Evolutionary conservation across 1,140 invertebrate genomes (phyloP).

Genomic region (Drosophila aff.): DNA sequence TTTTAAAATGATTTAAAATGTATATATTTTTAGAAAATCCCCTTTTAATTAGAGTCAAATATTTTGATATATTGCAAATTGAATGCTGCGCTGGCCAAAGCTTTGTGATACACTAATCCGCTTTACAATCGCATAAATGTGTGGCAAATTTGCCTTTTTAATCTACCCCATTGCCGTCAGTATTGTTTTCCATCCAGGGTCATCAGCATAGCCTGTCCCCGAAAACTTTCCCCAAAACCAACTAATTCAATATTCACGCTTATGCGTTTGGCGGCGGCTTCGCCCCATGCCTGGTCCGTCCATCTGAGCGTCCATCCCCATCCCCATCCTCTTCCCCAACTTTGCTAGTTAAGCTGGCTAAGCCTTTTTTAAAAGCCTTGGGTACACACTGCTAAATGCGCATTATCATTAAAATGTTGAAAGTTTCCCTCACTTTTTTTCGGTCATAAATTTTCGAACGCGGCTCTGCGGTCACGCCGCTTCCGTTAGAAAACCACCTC

Average conservation of each 20-base stretch:
- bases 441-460: slow-evolving; percentile 73
- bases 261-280: slow-evolving; percentile 52
- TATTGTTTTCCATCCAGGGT: slow-evolving; percentile 39
- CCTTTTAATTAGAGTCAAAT: slow-evolving; percentile 20
- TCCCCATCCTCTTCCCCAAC: slow-evolving; percentile 30
- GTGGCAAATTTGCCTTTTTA: slow-evolving; percentile 16
- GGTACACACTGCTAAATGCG: slow-evolving; percentile 82
- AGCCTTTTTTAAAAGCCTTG: slow-evolving; percentile 82
- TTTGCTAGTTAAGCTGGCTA: slow-evolving; percentile 82
- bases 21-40: slow-evolving; percentile 18
- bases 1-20: not conserved
- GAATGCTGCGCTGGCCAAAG: not conserved
- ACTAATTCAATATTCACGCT: slow-evolving; percentile 79
- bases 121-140: slow-evolving; percentile 29
- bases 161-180: not conserved
- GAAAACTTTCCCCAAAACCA: slow-evolving; percentile 33
- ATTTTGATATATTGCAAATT: slow-evolving; percentile 14
- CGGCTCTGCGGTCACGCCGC: slow-evolving; percentile 43
- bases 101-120: slow-evolving; percentile 30
- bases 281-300: not conserved
- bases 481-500: slow-evolving; percentile 55
- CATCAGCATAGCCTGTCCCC: slow-evolving; percentile 32
- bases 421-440: slow-evolving; percentile 65
- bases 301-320: slow-evolving; percentile 1
- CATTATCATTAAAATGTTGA: slow-evolving; percentile 83